Percentiles rank a stretch among this genome's conserved stretches.
Evolutionary conservation across 2,888 invertebrate genomes (phyloP).

Genomic region (Leistus spinibarbis): DNA sequence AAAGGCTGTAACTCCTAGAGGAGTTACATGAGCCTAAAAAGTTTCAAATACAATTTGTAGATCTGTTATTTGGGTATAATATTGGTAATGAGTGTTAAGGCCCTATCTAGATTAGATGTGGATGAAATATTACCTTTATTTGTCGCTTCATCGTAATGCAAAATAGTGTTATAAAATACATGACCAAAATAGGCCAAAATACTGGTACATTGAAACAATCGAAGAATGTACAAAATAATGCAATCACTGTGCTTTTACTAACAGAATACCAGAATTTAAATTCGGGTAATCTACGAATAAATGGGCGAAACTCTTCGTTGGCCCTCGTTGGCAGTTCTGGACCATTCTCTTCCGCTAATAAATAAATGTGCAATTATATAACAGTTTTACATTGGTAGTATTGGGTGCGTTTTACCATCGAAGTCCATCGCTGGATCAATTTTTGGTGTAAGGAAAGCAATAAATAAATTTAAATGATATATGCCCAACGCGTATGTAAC

Average conservation of each 20-base stretch:
- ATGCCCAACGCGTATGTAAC: conserved; percentile 99
- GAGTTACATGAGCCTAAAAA: not conserved
- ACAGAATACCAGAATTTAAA: conserved; percentile 99
- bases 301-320: conserved; percentile 98
- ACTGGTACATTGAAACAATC: conserved; percentile 99
- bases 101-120: not conserved
- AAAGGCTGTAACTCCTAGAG: not conserved
- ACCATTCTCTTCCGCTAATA: conserved; percentile 75
- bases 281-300: conserved; percentile 95
- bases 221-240: conserved; percentile 92
- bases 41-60: not conserved
- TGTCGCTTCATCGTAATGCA: conserved; percentile 99
- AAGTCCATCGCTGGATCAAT: conserved; percentile 97
- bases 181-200: conserved; percentile 99
- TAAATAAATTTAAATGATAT: conserved; percentile 98
- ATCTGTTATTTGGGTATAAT: not conserved
- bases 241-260: conserved; percentile 90
- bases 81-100: not conserved
- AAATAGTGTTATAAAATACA: conserved; percentile 99
- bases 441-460: conserved; percentile 99
- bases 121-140: conserved; percentile 80
- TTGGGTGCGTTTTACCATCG: conserved; percentile 67
- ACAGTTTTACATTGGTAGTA: conserved; percentile 6
- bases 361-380: conserved; percentile 36
- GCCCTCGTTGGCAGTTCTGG: conserved; percentile 93